Percentiles rank a stretch among this genome's conserved stretches.
Conservation (phyloP, 1,140 invertebrate genomes). For the Phenacoccus solenopsis region DNA sequence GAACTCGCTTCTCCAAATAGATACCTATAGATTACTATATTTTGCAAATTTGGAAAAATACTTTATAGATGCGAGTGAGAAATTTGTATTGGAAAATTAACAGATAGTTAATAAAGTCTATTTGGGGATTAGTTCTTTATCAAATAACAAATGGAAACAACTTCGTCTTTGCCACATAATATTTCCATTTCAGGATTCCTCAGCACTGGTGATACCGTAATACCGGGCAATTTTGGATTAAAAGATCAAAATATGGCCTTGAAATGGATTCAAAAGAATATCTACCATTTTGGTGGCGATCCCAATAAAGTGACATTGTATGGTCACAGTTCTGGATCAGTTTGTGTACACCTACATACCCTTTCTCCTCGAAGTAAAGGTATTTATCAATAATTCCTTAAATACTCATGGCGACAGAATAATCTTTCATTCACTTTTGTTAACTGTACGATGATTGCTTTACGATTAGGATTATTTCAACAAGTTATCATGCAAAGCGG, state of each 20-base stretch:
- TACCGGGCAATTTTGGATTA: slow-evolving; percentile 51
- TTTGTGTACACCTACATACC: slow-evolving; percentile 30
- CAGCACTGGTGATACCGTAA: slow-evolving; percentile 41
- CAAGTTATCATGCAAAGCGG: slow-evolving; percentile 37
- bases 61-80: too few relatives aligned
- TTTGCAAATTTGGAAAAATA: too few relatives aligned
- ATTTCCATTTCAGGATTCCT: slow-evolving; percentile 36
- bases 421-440: too few relatives aligned
- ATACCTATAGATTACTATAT: too few relatives aligned
- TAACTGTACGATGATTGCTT: not conserved
- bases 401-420: too few relatives aligned
- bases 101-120: too few relatives aligned
- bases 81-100: too few relatives aligned
- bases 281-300: slow-evolving; percentile 36
- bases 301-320: slow-evolving; percentile 35
- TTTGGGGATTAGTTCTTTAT: too few relatives aligned
- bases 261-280: slow-evolving; percentile 36
- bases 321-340: slow-evolving; percentile 35
- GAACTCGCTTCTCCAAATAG: too few relatives aligned
- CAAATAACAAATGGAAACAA: too few relatives aligned
- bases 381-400: too few relatives aligned
- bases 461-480: slow-evolving; percentile 33
- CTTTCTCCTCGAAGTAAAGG: slow-evolving; percentile 23
- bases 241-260: slow-evolving; percentile 39
- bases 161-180: too few relatives aligned